Percentiles rank a stretch among this genome's conserved stretches.
Conservation (phyloP, 2,888 invertebrate species). For the Chrysotoxum bicinctum region DNA sequence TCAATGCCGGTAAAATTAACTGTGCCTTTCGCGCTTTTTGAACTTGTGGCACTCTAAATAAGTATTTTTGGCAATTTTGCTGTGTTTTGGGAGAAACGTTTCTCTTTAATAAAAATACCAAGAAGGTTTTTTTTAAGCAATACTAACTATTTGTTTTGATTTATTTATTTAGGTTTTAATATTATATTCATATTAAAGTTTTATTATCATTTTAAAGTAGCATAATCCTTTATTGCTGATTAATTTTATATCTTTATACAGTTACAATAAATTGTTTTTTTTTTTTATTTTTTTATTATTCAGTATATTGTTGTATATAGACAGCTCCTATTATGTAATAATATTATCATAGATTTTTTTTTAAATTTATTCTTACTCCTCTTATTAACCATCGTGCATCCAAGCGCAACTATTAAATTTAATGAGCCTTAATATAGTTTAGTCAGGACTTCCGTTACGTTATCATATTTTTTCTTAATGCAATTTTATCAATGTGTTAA, state of each 20-base stretch:
- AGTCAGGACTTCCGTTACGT: constrained; percentile 26
- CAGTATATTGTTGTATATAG: constrained; percentile 36
- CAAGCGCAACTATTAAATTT: constrained; percentile 27
- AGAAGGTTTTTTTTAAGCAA: constrained; percentile 39
- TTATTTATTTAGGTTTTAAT: constrained; percentile 54
- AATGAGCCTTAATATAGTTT: constrained; percentile 21
- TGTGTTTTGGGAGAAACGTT: no score
- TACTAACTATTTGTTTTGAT: constrained; percentile 48
- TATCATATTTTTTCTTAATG: constrained; percentile 16
- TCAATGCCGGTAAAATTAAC: no score
- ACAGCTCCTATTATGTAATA: constrained; percentile 31
- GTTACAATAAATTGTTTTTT: constrained; percentile 34
- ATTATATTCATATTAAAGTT: constrained; percentile 50
- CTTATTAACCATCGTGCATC: neutral
- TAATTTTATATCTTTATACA: constrained; percentile 66
- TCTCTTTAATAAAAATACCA: no score
- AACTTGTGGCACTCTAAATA: no score
- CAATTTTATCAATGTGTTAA: constrained; percentile 20
- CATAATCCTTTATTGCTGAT: constrained; percentile 51
- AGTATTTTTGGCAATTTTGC: no score
- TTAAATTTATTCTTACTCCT: neutral
- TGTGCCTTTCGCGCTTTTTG: no score
- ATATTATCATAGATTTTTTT: constrained; percentile 27
- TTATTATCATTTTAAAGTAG: constrained; percentile 39
- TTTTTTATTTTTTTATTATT: neutral